Conservation (phyloP, 2,888 invertebrate species). For the Spodoptera picta region DNA sequence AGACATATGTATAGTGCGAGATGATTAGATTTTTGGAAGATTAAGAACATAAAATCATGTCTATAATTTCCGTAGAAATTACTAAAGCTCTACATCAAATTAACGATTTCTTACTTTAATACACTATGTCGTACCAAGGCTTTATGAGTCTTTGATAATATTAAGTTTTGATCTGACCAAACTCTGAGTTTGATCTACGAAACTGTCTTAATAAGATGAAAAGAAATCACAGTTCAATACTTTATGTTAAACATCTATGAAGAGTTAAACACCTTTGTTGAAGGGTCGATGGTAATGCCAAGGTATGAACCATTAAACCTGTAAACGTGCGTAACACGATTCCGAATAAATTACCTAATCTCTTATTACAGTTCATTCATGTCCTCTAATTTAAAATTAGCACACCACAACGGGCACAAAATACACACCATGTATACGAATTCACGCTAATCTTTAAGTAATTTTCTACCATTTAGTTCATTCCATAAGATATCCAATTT, state of each 20-base stretch:
- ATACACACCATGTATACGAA: slow-evolving; percentile 23
- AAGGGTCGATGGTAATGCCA: background rate
- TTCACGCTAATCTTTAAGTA: slow-evolving; percentile 18
- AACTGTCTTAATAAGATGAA: no score
- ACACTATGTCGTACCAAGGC: no score
- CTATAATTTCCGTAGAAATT: background rate
- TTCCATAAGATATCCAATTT: slow-evolving; percentile 22
- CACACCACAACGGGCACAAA: slow-evolving; percentile 20
- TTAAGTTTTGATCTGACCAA: no score
- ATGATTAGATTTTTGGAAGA: background rate
- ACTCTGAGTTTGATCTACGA: no score
- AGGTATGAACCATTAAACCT: slow-evolving; percentile 3
- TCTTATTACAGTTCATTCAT: slow-evolving; percentile 21
- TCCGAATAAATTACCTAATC: slow-evolving; percentile 25
- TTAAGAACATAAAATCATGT: background rate
- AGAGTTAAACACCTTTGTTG: no score
- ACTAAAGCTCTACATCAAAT: background rate
- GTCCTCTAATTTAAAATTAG: slow-evolving; percentile 33
- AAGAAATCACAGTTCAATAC: no score
- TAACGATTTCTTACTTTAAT: no score
- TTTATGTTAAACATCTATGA: no score
- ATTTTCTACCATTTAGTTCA: slow-evolving; percentile 36
- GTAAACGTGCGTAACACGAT: slow-evolving; percentile 13
- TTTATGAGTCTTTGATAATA: no score
- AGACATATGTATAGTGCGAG: slow-evolving; percentile 8